Evolutionary conservation across 1,140 invertebrate species (phyloP), one percentile per base, ranked within the genome.

Genomic region (Drosophila pandora): DNA sequence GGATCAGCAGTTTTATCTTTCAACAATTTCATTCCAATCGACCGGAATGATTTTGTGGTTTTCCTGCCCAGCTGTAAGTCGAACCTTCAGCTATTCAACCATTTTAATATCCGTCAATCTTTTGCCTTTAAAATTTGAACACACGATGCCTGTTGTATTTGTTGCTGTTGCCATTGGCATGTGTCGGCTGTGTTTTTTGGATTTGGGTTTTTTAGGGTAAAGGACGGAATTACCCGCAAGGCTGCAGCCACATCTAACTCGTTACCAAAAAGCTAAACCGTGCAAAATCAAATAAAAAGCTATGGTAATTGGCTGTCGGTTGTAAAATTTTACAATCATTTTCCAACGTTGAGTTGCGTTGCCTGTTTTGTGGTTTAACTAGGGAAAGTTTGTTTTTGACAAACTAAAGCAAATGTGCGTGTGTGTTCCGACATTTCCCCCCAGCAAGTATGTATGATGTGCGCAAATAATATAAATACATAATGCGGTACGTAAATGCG

Each of bases 361-460:
- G 34, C 70, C 69, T 17, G 50, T 73, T 73, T 73, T 73, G 70
- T 73, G 58, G 45, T 79, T 74, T 34, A 64, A 61, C 28, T 76
- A 63, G 45, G 61, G 37, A 60, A 70, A 81, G 77, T 85, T 87
- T 87, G 82, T 87, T 87, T 85, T 87, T 87, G 68, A 81, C 81
- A 80, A 85, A 77, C 81, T 76, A 73, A 73, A 80, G 70, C 61
- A 43, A 62, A 48, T 59, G 43, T 57, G 47, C 54, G 43, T 55
- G 25, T 39, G 22, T 32, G 17, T 63, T 37, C 3, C 43, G 41
- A 25, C 55, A 17, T 56, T 41, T 41, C 28, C 12, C 48, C 25
- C 53, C 25, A 37, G 3, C 10, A 37, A 37, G 10, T n/a, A 37
- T 10, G 30, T 45, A 45, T 13, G 25, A 10, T 25, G 13, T 25